These are phyloP conservation scores for Oegoconia quadripuncta DNA, from an alignment of 2,888 invertebrate species.

Conservation along the genomic window DNA sequence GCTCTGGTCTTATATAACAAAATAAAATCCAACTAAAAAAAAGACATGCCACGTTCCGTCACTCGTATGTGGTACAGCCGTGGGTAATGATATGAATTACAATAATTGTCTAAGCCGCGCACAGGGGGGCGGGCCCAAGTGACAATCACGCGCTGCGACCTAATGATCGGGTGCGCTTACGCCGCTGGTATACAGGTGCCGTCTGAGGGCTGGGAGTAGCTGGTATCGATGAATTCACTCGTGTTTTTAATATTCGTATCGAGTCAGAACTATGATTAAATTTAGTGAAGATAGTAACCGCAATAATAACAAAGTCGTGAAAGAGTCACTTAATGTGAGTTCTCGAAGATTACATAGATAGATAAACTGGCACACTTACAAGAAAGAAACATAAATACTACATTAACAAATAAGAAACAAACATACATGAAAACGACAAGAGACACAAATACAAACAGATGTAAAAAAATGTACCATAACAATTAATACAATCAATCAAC, in stretches of 20 bases:
- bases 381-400: no score
- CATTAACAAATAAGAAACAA: no score
- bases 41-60: slow-evolving; percentile 26
- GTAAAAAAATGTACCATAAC: no score
- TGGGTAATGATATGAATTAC: slow-evolving; percentile 70
- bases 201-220: slow-evolving; percentile 20
- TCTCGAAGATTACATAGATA: no score
- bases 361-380: no score
- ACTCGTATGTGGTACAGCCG: slow-evolving; percentile 21
- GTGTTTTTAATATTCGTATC: neutral
- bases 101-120: slow-evolving; percentile 65
- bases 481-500: no score
- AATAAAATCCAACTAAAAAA: slow-evolving; percentile 3
- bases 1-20: neutral
- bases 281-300: no score
- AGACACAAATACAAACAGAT: no score
- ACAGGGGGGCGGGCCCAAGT: slow-evolving; percentile 62
- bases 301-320: no score
- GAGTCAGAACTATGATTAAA: no score
- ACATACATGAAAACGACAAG: no score
- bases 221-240: neutral
- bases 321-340: no score
- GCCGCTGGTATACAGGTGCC: slow-evolving; percentile 48
- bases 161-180: slow-evolving; percentile 72
- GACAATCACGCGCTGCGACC: slow-evolving; percentile 72